Percentiles rank a stretch among this genome's conserved stretches.
phyloP scores from a whole-genome alignment of 2,113 vertebrate species.

The Andinoacara biseriatus region DNA sequence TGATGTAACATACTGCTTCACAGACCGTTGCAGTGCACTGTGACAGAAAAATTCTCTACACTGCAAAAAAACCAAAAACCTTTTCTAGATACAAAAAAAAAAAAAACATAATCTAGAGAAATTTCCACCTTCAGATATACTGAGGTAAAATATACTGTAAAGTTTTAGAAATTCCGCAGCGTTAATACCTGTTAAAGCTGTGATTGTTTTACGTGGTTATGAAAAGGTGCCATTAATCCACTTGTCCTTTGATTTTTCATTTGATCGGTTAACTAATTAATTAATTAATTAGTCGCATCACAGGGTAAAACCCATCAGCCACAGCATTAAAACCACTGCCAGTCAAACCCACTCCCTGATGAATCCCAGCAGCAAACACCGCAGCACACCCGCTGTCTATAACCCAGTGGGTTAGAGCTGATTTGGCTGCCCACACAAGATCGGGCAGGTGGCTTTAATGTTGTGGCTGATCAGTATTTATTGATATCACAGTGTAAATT shows the following conservation, averaged over 20 bases:
- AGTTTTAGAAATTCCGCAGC: background rate
- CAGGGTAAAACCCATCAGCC: background rate
- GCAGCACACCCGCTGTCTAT: background rate
- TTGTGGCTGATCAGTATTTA: background rate
- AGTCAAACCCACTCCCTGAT: background rate
- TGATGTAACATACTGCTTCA: slow-evolving; percentile 49
- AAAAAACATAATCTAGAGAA: background rate
- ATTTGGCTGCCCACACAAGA: background rate
- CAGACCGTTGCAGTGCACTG: slow-evolving; percentile 26
- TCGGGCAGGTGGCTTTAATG: background rate
- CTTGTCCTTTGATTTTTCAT: background rate
- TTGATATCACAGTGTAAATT: background rate
- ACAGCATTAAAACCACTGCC: background rate
- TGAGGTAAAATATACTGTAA: background rate
- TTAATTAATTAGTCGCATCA: background rate
- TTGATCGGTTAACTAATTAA: background rate
- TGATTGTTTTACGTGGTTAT: background rate
- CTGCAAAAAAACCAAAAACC: slow-evolving; percentile 29
- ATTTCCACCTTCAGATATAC: background rate
- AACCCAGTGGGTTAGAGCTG: background rate
- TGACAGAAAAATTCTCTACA: slow-evolving; percentile 28
- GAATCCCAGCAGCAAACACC: background rate
- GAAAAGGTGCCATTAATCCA: background rate
- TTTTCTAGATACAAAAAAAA: background rate
- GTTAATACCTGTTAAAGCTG: background rate